Evolutionary conservation across 1,140 invertebrate species (phyloP), one percentile per base, ranked within the genome.

Genomic region (Ostrea edulis): DNA sequence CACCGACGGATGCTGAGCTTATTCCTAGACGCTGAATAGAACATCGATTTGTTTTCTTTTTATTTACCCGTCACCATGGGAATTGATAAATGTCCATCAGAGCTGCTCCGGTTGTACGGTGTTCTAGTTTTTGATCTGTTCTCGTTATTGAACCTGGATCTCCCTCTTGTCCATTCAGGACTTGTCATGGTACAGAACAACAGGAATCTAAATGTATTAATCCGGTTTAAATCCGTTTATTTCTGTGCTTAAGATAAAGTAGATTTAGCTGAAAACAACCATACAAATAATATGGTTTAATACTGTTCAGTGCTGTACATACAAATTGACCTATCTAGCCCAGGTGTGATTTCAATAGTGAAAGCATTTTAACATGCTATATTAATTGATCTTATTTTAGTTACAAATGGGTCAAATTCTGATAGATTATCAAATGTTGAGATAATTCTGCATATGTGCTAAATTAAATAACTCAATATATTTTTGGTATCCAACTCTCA

Each of bases 11-110:
- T 77, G 68, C 68, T 77, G 68, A 22, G 22, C 29, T 22, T 77
- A 14, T 2, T 77, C 68, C n/a, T 44, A 44, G 35, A 44, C 1
- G 35, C 35, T 44, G 35, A 44, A 44, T 44, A 44, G 35, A 9
- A 35, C 68, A 77, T 77, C 29, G 68, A 77, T 77, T 77, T 77
- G 68, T 77, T 77, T 77, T 29, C 68, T 25, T 14, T n/a, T 77
- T 77, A 77, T 77, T 77, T 77, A 77, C 68, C 68, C 5, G 68
- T 77, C 29, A 25, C 14, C 68, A 77, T 77, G 68, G 68, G 9
- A 77, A 77, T 35, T 25, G 25, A 25, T 35, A 77, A 35, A 25
- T 9, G 25, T 77, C 68, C 25, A 17, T 5, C 9, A 11, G 25
- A 25, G 9, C 65, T 71, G 65, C 29, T 22, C 65, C 65, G 25